Evolutionary conservation across 2,113 vertebrate species (phyloP), one percentile per base, ranked within the genome.

Genomic region (Passer domesticus): DNA sequence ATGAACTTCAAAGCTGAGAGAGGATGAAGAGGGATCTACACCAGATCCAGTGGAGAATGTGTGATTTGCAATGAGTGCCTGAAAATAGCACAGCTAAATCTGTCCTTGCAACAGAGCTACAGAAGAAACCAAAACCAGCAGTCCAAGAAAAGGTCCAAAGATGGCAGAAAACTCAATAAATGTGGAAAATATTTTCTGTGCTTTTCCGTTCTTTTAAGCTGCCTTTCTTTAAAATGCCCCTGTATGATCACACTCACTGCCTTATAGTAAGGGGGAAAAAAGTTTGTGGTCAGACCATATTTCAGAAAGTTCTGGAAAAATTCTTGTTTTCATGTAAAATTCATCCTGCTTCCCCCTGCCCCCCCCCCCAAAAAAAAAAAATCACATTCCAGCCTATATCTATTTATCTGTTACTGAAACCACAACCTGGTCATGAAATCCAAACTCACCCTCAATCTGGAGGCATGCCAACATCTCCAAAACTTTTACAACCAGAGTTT

Each of bases 381-480:
- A 31, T 39, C 20, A 28, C 37, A 62, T 87, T 74, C 60, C 3
- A 35, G 30, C 11, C 35, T 68, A 49, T 70, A 15, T 66, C 47
- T 89, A 24, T 17, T 83, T 91, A 74, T 83, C 49, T 79, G 33
- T 73, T 81, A 55, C 50, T 70, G 41, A 41, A 68, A 83, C 50
- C 35, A 39, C 15, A 74, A 47, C 27, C 35, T n/a, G n/a, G 13
- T 12, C 28, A 14, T 23, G 28, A 63, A 92, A 66, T 24, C 11
- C 46, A 68, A 30, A 21, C 39, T 82, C 68, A 91, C 92, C 56
- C 86, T 88, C 11, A 24, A 41, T 16, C 73, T 97, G 96, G 96
- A 96, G 47, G 59, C 19, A 74, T 89, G 96, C 92, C 96, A 97
- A 62, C 10, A 8, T 92, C 77, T 13, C 90, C 31, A 84, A 96